Base-by-base conservation (phyloP, 2,113 vertebrate genomes). In the Sitta europaea region DNA sequence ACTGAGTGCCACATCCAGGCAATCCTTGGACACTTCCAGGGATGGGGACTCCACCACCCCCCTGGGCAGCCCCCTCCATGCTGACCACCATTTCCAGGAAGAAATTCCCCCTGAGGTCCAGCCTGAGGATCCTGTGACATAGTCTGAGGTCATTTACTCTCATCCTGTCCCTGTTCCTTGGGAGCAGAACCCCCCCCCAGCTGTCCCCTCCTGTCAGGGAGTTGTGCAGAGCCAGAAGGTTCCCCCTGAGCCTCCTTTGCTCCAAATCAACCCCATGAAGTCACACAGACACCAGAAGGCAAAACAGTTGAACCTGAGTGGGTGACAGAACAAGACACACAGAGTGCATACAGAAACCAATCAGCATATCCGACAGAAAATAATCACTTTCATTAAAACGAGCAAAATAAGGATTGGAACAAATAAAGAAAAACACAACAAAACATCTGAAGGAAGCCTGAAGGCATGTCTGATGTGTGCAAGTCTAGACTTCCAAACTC, bases 111-210 rank as follows among this genome's bases (percentile, higher is more conserved):
- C 29, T 73, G 11, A 9, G 40, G 13, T 40, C 45, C 20, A 31
- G 2, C 7, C 17, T 67, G 45, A 40, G 4, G 2, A 1, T 35
- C 20, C 6, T 28, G 45, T 48, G 21, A 14, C 11, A 5, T 42
- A 63, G 5, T 10, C 1, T 12, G 53, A 81, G 33, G 19, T 3
- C 0, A 0, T 47, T 89, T 0, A 29, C 20, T 18, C 61, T 47
- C 0, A 0, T 47, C n/a, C 20, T 35, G 54, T 47, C 29, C 16
- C n/a, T 35, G 25, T 27, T 61, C 29, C 29, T 33, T 58, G 22
- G 11, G 10, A 88, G 22, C 31, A 79, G 29, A 88, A 42, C 3
- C 8, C 14, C 4, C 42, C 28, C 9, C 16, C 0, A 0, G 31
- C 27, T 58, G 35, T 2, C 0, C 36, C 12, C 18, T 88, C 59